Conservation (phyloP, 1,140 invertebrate genomes). For the Belonocnema kinseyi region DNA sequence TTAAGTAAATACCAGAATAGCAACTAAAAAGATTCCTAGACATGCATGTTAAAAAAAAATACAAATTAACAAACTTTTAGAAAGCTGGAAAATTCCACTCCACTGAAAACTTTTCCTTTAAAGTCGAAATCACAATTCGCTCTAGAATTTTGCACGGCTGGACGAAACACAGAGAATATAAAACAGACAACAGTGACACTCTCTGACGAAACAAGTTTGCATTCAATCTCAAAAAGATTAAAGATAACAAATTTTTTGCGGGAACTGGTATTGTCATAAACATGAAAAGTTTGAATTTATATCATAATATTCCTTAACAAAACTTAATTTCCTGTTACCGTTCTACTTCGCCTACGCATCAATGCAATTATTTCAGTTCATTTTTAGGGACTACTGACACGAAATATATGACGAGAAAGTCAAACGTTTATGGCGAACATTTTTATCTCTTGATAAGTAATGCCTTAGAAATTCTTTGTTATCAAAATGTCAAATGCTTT, state of each 20-base stretch:
- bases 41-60: background rate
- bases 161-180: background rate
- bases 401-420: conserved; percentile 8
- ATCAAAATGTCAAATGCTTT: conserved; percentile 8
- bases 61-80: background rate
- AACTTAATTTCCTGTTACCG: background rate
- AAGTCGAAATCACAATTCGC: conserved; percentile 6
- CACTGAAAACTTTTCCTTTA: conserved; percentile 7
- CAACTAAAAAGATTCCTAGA: background rate
- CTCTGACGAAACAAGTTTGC: background rate
- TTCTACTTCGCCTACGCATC: conserved; percentile 17
- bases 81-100: background rate
- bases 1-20: no score
- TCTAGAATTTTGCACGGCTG: background rate
- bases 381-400: background rate
- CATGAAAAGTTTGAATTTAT: background rate
- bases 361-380: background rate
- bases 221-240: background rate
- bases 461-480: conserved; percentile 6
- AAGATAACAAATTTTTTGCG: background rate
- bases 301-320: background rate
- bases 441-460: background rate
- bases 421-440: background rate
- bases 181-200: background rate
- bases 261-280: background rate